phyloP scores from a whole-genome alignment of 2,888 invertebrate species.

The Anarsia innoxiella region DNA sequence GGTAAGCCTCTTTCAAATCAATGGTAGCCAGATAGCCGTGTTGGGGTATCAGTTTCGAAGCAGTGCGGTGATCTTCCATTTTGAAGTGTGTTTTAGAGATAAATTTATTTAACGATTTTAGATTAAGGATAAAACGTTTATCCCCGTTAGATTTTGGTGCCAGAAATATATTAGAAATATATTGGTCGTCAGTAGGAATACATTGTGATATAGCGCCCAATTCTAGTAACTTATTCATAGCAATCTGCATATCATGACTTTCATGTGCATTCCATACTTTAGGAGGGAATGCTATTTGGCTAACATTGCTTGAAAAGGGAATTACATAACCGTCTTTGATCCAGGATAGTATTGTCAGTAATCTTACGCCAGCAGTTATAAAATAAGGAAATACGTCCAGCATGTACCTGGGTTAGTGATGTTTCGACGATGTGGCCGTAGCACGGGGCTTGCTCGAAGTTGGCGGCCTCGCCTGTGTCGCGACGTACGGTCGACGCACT shows the following conservation, averaged over 20 bases:
- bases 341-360: slow-evolving; percentile 13
- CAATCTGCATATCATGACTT: slow-evolving; percentile 6
- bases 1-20: slow-evolving; percentile 4
- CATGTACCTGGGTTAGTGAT: slow-evolving; percentile 12
- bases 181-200: not conserved
- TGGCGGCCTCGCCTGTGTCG: not conserved
- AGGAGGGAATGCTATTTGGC: slow-evolving; percentile 1
- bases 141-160: slow-evolving; percentile 2
- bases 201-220: slow-evolving; percentile 11
- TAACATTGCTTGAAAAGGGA: slow-evolving; percentile 7
- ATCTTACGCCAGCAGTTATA: slow-evolving; percentile 13
- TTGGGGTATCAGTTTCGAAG: not conserved
- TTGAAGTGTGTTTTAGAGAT: slow-evolving; percentile 24
- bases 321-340: slow-evolving; percentile 11
- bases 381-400: slow-evolving; percentile 12
- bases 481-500: not conserved
- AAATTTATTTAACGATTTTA: slow-evolving; percentile 22
- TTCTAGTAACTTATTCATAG: slow-evolving; percentile 9
- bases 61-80: slow-evolving; percentile 11
- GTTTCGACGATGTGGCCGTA: not conserved
- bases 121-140: slow-evolving; percentile 21
- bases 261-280: not conserved
- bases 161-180: not conserved
- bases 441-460: slow-evolving; percentile 2
- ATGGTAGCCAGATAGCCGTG: slow-evolving; percentile 2